These are phyloP conservation scores for Mimachlamys varia DNA, from an alignment of 2,888 invertebrate species.

Conservation along the genomic window DNA sequence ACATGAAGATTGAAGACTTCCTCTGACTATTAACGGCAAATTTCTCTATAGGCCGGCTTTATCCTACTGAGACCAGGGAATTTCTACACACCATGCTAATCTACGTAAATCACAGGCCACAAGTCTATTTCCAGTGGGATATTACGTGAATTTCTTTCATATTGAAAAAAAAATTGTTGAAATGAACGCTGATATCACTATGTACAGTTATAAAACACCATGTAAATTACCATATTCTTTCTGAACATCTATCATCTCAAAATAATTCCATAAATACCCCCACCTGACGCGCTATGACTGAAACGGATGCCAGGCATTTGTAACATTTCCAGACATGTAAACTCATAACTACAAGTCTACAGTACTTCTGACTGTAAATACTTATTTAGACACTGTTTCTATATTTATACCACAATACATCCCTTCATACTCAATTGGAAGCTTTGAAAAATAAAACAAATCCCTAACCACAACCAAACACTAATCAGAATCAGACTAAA, in stretches of 20 bases:
- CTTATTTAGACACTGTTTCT: neutral
- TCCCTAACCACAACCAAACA: neutral
- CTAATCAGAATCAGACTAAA: neutral
- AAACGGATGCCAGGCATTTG: neutral
- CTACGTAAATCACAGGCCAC: neutral
- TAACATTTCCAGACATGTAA: neutral
- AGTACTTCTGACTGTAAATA: neutral
- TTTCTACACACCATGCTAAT: neutral
- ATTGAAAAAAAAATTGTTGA: conserved; percentile 2
- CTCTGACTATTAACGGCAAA: neutral
- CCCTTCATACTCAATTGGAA: neutral
- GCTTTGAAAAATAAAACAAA: neutral
- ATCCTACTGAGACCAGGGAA: neutral
- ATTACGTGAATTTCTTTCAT: neutral
- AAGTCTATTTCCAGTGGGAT: neutral
- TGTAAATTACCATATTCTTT: neutral
- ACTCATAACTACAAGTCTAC: too few species aligned
- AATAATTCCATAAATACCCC: neutral
- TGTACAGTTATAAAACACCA: neutral
- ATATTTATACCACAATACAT: neutral
- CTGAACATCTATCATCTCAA: neutral
- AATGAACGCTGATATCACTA: neutral
- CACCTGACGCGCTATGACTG: neutral
- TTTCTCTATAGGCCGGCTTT: neutral
- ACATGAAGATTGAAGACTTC: neutral